phyloP scores from a whole-genome alignment of 2,113 vertebrate genomes.

The Paratilapia polleni region DNA sequence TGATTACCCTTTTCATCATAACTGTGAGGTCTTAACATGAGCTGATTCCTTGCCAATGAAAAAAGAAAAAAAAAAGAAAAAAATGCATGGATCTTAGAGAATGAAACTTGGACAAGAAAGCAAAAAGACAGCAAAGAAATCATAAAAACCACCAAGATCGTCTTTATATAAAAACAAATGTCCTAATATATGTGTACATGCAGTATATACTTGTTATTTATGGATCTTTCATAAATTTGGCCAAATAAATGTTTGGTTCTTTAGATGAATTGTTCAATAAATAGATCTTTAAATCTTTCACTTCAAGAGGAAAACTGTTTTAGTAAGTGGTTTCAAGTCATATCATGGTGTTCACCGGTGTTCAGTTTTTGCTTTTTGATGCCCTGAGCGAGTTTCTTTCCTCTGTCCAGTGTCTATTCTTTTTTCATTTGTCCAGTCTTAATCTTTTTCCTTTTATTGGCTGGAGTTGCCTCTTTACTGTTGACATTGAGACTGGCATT shows the following conservation, averaged over 20 bases:
- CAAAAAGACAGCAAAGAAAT: background rate
- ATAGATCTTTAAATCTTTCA: background rate
- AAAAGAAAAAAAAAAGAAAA: constrained; percentile 1
- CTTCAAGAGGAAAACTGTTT: background rate
- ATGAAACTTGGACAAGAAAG: background rate
- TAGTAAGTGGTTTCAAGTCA: background rate
- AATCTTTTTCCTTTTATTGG: background rate
- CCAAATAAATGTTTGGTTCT: background rate
- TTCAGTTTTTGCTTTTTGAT: no score
- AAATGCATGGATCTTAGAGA: constrained; percentile 6
- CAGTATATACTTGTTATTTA: background rate
- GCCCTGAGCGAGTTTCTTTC: background rate
- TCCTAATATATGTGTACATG: background rate
- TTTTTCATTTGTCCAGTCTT: background rate
- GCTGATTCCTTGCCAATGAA: constrained; percentile 57
- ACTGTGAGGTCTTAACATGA: constrained; percentile 71
- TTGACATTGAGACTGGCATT: background rate
- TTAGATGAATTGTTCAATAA: background rate
- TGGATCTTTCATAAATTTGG: background rate
- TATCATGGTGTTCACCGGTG: no score
- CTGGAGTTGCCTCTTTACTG: background rate
- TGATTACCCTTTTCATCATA: constrained; percentile 76
- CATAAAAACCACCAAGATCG: background rate
- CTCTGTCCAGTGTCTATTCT: background rate
- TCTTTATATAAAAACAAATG: background rate